Base-by-base conservation (phyloP, 2,888 invertebrate species). In the Ochropleura leucogaster region DNA sequence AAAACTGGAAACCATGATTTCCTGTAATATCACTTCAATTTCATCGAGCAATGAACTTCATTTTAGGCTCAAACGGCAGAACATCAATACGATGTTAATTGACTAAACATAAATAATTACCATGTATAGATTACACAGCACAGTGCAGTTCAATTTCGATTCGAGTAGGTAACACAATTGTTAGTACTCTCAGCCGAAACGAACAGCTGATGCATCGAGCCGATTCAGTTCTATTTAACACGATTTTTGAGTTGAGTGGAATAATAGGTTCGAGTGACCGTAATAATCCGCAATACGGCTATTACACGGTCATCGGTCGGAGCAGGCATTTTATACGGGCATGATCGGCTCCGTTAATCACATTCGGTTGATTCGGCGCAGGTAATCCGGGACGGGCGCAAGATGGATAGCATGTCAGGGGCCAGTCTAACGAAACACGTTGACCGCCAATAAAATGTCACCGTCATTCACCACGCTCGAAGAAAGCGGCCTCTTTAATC, bases 321-420 rank as follows among this genome's bases (percentile, higher is more conserved):
- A 68, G 78, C 72, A 71, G 86, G 84, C 89, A 84, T 88, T 89
- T 92, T 91, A 90, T 90, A 88, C 90, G 89, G 89, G 89, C 89
- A 85, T 86, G 87, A 85, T 84, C 84, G 87, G 83, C 49, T 84
- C 89, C 88, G 85, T 91, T 90, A 89, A 90, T 91, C 91, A 91
- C 88, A 86, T 91, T 89, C 89, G 89, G 88, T 89, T 88, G 89
- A 89, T 89, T 89, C 85, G 87, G 79, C 89, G 78, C 89, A 85
- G 89, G 88, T 91, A 90, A 90, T 85, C 87, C 87, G 75, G 85
- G 82, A 74, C 79, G 87, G 72, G 64, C 74, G 82, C 87, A 90
- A 92, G 92, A 92, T 91, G 88, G 86, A 91, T 90, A 86, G 86
- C 88, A 83, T 86, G 88, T 88, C 89, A 82, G 77, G 62, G 78